These are phyloP conservation scores for Phanerotoma sp. DNA, from an alignment of 2,888 invertebrate genomes.

Conservation along the genomic window DNA sequence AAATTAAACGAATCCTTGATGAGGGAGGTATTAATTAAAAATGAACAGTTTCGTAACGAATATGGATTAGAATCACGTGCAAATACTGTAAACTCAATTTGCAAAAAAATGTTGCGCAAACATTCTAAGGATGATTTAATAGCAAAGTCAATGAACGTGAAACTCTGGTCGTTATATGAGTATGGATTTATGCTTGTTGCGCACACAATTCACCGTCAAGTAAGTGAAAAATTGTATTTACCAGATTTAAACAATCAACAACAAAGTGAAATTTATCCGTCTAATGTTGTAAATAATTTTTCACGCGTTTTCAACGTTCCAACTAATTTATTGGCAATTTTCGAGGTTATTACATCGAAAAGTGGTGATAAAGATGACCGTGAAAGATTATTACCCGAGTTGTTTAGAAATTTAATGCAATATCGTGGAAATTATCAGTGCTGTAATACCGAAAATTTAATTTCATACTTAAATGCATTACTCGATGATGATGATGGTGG, in stretches of 20 bases:
- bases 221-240: background rate
- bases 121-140: slow-evolving; percentile 33
- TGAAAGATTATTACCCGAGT: slow-evolving; percentile 34
- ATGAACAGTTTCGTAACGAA: slow-evolving; percentile 31
- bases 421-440: background rate
- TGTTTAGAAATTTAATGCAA: slow-evolving; percentile 33
- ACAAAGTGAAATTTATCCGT: background rate
- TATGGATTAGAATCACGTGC: slow-evolving; percentile 27
- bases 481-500: too few species aligned
- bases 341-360: slow-evolving; percentile 32
- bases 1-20: slow-evolving; percentile 29
- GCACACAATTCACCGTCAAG: slow-evolving; percentile 36
- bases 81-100: slow-evolving; percentile 28
- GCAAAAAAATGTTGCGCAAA: slow-evolving; percentile 5
- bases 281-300: slow-evolving; percentile 33
- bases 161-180: slow-evolving; percentile 64
- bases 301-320: slow-evolving; percentile 45
- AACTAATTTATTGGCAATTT: slow-evolving; percentile 38
- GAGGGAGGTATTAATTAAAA: slow-evolving; percentile 13
- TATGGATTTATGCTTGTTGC: slow-evolving; percentile 58
- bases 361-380: slow-evolving; percentile 21
- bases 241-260: background rate
- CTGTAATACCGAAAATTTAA: background rate
- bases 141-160: slow-evolving; percentile 47
- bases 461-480: background rate